Evolutionary conservation across 2,113 vertebrate species (phyloP), one percentile per base, ranked within the genome.

Genomic region (Centropus bengalensis): DNA sequence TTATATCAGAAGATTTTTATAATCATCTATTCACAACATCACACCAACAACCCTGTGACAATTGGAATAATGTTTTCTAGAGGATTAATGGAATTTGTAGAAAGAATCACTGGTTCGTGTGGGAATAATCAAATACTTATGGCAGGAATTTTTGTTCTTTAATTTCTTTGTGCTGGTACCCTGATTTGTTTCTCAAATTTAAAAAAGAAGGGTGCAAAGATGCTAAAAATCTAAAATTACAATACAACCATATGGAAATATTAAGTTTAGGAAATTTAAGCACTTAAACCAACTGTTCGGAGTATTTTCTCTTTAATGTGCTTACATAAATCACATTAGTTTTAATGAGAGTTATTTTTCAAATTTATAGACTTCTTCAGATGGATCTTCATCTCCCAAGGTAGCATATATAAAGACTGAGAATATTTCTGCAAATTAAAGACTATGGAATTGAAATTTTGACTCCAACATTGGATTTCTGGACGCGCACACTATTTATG

Each of bases 151-250:
- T 94, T 80, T 82, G 30, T 81, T 93, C 51, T 36, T 89, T 95
- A 81, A 94, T 96, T 95, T 97, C 91, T 90, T 90, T 93, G 71
- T 75, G 59, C 79, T 3, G 3, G 51, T 94, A 91, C 85, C 94
- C 93, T 95, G 89, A 96, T 97, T 96, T 95, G 95, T 91, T 96
- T 94, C 80, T 81, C 47, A 96, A 95, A 96, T 95, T 83, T 91
- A 93, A 83, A 68, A 83, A 69, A 88, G 86, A 87, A 82, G 75
- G 33, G 24, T 88, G 80, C 6, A 10, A 94, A 94, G 76, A 21
- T 71, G 94, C 47, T 93, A 89, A 93, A 83, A 96, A 59, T 77
- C 81, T 95, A 86, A 96, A 97, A 94, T 94, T 90, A 96, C 76
- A 78, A 70, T 75, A 42, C 44, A 95, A 67, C 82, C 93, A 93